A percentile compares a stretch with the other conserved stretches of the same genome.
Evolutionary conservation across 2,113 vertebrate genomes (phyloP).

Genomic region (Cheilinus undulatus): DNA sequence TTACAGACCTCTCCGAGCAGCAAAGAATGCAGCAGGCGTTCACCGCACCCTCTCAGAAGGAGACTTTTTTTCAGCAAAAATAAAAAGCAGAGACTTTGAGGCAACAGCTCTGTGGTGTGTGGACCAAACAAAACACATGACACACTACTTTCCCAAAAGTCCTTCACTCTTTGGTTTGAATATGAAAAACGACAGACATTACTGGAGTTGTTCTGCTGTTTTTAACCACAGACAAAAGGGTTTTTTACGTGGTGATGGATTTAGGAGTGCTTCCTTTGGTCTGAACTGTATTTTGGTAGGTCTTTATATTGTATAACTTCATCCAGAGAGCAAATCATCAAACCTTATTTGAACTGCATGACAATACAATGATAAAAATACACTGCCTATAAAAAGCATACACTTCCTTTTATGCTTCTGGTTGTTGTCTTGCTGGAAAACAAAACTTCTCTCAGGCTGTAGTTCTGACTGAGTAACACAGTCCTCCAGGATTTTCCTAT

Average conservation of each 20-base stretch:
- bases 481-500: too few relatives aligned
- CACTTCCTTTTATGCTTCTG: too few relatives aligned
- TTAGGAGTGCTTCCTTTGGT: constrained; percentile 26
- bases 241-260: constrained; percentile 7
- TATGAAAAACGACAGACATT: constrained; percentile 26
- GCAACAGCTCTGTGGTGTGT: constrained; percentile 52
- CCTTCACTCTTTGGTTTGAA: constrained; percentile 35
- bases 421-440: too few relatives aligned
- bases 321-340: too few relatives aligned
- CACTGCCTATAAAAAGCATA: too few relatives aligned
- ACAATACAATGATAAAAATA: too few relatives aligned
- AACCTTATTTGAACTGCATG: too few relatives aligned
- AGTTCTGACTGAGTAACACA: too few relatives aligned
- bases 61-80: constrained; percentile 57
- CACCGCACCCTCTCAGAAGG: constrained; percentile 64
- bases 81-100: constrained; percentile 48
- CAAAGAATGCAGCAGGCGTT: constrained; percentile 73
- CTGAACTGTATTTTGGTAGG: background rate
- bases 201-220: constrained; percentile 18
- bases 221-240: constrained; percentile 15
- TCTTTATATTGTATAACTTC: background rate
- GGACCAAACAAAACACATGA: constrained; percentile 70
- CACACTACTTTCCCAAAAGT: constrained; percentile 49
- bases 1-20: constrained; percentile 73
- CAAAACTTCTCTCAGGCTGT: too few relatives aligned